A percentile compares a stretch with the other conserved stretches of the same genome.
Evolutionary conservation across 2,888 invertebrate species (phyloP).

Genomic region (Dromius quadrimaculatus): DNA sequence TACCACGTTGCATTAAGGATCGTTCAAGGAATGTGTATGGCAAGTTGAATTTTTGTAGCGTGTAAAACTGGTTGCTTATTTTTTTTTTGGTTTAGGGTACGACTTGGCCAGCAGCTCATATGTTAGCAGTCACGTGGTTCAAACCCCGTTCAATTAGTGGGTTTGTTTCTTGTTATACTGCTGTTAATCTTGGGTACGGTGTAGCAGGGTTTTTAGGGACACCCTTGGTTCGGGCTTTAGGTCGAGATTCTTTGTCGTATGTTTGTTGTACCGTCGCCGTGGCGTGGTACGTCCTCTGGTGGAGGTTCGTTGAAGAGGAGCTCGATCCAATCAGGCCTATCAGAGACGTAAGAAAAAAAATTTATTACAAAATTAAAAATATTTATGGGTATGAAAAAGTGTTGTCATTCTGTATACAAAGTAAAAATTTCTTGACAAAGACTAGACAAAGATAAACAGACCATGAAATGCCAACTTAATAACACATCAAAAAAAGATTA

Average conservation of each 20-base stretch:
- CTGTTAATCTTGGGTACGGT: conserved; percentile 71
- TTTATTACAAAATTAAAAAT: no score
- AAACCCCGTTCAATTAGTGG: conserved; percentile 70
- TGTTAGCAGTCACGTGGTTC: conserved; percentile 73
- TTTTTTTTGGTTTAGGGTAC: conserved; percentile 66
- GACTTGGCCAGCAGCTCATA: conserved; percentile 72
- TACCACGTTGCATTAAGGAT: conserved; percentile 70
- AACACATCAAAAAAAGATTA: background rate
- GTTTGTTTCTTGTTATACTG: conserved; percentile 71
- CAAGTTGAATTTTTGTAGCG: conserved; percentile 61
- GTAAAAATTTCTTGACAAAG: background rate
- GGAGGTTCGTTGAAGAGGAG: conserved; percentile 70
- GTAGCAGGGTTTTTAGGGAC: conserved; percentile 70
- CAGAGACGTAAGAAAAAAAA: conserved; percentile 62
- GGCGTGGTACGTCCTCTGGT: conserved; percentile 71
- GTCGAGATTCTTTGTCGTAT: conserved; percentile 70
- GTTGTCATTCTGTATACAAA: background rate
- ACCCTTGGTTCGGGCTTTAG: conserved; percentile 68
- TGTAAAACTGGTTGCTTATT: no score
- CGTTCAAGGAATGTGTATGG: conserved; percentile 71
- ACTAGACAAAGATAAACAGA: background rate
- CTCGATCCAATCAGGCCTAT: conserved; percentile 66
- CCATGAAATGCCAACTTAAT: background rate
- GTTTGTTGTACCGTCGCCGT: conserved; percentile 67
- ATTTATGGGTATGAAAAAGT: no score